phyloP scores from a whole-genome alignment of 2,888 invertebrate species.

The Imbricaverruca yamaguchii region DNA sequence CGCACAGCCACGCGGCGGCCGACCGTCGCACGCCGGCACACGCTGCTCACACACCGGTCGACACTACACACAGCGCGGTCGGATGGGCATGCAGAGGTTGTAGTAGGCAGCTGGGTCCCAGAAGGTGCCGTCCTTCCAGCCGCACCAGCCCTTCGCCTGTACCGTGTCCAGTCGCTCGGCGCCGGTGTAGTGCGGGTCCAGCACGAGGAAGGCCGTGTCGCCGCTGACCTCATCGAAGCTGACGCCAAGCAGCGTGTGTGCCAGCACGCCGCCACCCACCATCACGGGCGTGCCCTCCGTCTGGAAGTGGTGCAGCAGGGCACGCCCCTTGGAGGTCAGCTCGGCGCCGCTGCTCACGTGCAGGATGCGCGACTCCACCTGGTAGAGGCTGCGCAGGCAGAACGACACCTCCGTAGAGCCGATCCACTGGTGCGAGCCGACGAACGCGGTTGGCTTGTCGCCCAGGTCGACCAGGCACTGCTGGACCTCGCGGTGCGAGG shows the following conservation, averaged over 20 bases:
- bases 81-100: constrained; percentile 88
- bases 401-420: constrained; percentile 95
- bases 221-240: constrained; percentile 73
- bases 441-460: constrained; percentile 78
- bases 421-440: constrained; percentile 93
- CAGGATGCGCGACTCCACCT: constrained; percentile 67
- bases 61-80: constrained; percentile 42
- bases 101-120: constrained; percentile 95
- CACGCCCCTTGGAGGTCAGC: constrained; percentile 65
- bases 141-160: constrained; percentile 86
- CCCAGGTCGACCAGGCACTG: constrained; percentile 88
- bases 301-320: constrained; percentile 82
- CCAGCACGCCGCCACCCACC: constrained; percentile 97
- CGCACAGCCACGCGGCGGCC: too few relatives aligned
- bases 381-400: constrained; percentile 72
- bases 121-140: constrained; percentile 90
- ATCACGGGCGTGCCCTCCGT: constrained; percentile 92
- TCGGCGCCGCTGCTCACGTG: constrained; percentile 80
- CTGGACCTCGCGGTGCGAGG: constrained; percentile 80
- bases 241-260: constrained; percentile 95
- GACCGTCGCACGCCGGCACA: too few relatives aligned
- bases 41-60: background rate
- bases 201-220: constrained; percentile 80
- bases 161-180: constrained; percentile 43
- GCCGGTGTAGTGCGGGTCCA: constrained; percentile 95